Evolutionary conservation across 2,797 vertebrate genomes (phyloP), one percentile per base, ranked within the genome.

Genomic region (Leucoraja ocellata): DNA sequence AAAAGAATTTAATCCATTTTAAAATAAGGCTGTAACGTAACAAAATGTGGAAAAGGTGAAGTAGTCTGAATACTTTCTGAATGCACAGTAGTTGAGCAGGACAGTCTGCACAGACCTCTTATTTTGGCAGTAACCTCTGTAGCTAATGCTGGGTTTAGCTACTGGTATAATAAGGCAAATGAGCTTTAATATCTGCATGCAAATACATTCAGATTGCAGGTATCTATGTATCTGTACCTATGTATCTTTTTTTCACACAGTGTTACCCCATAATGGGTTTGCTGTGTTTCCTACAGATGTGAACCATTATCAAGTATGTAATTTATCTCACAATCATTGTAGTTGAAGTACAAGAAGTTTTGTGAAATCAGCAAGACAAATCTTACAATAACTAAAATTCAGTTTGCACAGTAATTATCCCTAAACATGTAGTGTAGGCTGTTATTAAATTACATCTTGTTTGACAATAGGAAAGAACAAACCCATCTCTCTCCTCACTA

Each of bases 341-440:
- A 36, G 58, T 18, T 65, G 28, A 86, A 63, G 54, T n/a, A n/a
- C 58, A n/a, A 83, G 46, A 28, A 23, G 28, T 5, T 86, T 86
- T n/a, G 58, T 63, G 13, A 88, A 65, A 39, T 65, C 61, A 88
- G 84, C 61, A 88, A 88, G 84, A 28, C 14, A 63, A 86, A 65
- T 58, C 39, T 63, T 86, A 4, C 28, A 65, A 88, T 65, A 65
- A 65, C 61, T 65, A 61, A 65, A 32, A 88, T 32, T 14, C 84
- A 88, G 61, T 88, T 88, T 36, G 84, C n/a, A 65, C 84, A 32
- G 84, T 88, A 88, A 88, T 65, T 88, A 65, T 36, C 61, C n/a
- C 63, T 28, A 88, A 88, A 32, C 13, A 88, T 65, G 32, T 88
- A 9, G 58, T 21, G 61, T 14, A 65, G 84, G 14, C 84, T 88